These are phyloP conservation scores for Rhabdophis nuchalis DNA, from an alignment of 2,797 vertebrate genomes.

Conservation along the genomic window DNA sequence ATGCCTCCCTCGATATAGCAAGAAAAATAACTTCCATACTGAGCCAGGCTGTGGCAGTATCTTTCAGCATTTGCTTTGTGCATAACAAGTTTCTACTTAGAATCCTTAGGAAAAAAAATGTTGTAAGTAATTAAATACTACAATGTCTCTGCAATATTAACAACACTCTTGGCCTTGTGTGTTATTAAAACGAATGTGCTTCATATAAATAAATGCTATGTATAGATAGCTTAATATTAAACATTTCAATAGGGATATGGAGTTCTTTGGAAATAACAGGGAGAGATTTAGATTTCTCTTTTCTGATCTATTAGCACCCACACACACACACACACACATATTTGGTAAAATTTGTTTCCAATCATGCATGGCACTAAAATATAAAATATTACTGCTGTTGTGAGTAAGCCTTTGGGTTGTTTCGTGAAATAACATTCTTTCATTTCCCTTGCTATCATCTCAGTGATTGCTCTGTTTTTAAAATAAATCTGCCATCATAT, in stretches of 20 bases:
- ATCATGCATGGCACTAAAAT: background rate
- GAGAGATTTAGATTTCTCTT: background rate
- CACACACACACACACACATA: background rate
- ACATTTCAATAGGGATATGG: slow-evolving; percentile 12
- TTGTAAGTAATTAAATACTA: background rate
- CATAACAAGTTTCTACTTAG: slow-evolving; percentile 18
- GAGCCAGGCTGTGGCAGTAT: slow-evolving; percentile 62
- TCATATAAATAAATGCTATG: slow-evolving; percentile 25
- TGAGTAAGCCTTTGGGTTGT: slow-evolving; percentile 6
- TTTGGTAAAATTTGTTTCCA: background rate
- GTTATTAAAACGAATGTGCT: slow-evolving; percentile 7
- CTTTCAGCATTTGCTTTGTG: slow-evolving; percentile 58
- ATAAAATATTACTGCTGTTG: background rate
- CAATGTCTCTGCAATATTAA: background rate
- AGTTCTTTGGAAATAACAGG: slow-evolving; percentile 12
- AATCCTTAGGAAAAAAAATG: slow-evolving; percentile 24
- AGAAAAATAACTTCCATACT: slow-evolving; percentile 50
- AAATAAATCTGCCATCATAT: background rate
- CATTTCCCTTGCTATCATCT: slow-evolving; percentile 38
- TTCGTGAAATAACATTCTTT: slow-evolving; percentile 6
- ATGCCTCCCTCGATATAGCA: background rate
- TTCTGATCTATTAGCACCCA: background rate
- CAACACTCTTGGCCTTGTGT: background rate
- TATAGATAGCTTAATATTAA: slow-evolving; percentile 28
- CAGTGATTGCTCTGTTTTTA: slow-evolving; percentile 17